These are phyloP conservation scores for Mycalesis mineus DNA, from an alignment of 2,888 invertebrate species.

Conservation along the genomic window DNA sequence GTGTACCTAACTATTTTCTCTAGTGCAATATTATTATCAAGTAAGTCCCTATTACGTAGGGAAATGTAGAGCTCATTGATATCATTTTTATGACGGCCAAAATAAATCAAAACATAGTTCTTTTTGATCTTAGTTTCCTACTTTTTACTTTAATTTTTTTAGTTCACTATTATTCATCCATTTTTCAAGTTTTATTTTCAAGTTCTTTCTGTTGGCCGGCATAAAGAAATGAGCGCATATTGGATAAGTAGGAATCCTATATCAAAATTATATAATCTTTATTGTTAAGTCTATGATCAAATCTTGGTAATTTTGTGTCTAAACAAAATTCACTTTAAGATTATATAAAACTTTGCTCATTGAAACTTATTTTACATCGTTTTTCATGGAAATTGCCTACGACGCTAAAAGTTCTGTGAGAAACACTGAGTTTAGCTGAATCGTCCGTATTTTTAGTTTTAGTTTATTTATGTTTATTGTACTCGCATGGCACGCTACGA, in stretches of 20 bases:
- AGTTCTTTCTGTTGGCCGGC: no score
- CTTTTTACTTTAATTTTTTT: no score
- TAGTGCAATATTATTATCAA: conserved; percentile 67
- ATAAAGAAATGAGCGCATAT: no score
- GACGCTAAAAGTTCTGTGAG: conserved; percentile 12
- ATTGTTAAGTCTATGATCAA: conserved; percentile 24
- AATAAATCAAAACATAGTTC: background rate
- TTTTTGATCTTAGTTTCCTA: no score
- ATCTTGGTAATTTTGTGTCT: conserved; percentile 73
- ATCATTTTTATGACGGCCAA: background rate
- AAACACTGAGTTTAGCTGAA: background rate
- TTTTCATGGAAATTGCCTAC: conserved; percentile 1
- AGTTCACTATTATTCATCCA: no score
- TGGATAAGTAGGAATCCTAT: no score
- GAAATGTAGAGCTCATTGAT: background rate
- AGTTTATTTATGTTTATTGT: conserved; percentile 1
- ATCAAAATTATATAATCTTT: conserved; percentile 7
- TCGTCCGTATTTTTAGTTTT: background rate
- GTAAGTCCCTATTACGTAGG: conserved; percentile 15
- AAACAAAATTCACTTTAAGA: conserved; percentile 74
- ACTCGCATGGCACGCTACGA: background rate
- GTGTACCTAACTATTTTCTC: conserved; percentile 60
- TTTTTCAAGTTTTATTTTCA: no score
- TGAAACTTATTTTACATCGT: conserved; percentile 7
- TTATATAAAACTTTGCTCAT: conserved; percentile 28